Conservation (phyloP, 2,888 invertebrate species). For the Eupithecia tripunctaria region DNA sequence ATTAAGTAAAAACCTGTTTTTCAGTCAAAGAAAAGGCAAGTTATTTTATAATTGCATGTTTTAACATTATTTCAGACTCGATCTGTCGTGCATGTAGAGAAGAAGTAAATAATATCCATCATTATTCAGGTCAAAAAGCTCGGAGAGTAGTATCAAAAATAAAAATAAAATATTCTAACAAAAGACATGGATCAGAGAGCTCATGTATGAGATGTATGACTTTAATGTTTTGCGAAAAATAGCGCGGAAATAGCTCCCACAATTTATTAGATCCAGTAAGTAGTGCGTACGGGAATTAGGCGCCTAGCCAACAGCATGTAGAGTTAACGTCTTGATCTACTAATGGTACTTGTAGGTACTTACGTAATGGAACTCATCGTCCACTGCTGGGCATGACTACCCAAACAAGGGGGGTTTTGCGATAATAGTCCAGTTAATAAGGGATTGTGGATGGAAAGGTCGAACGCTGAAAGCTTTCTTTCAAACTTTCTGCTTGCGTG, state of each 20-base stretch:
- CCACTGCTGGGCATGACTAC: not conserved
- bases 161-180: too few relatives aligned
- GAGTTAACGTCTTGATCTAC: constrained; percentile 67
- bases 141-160: too few relatives aligned
- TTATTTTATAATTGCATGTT: too few relatives aligned
- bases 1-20: too few relatives aligned
- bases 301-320: constrained; percentile 71
- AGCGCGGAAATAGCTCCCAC: constrained; percentile 63
- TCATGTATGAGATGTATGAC: not conserved
- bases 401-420: not conserved
- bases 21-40: too few relatives aligned
- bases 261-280: constrained; percentile 71
- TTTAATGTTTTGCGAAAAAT: constrained; percentile 54
- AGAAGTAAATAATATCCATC: too few relatives aligned
- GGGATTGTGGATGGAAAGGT: too few relatives aligned
- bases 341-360: constrained; percentile 53
- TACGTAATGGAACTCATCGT: not conserved
- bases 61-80: too few relatives aligned
- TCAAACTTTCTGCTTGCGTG: too few relatives aligned
- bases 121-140: too few relatives aligned
- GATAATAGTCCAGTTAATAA: not conserved
- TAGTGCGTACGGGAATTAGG: constrained; percentile 68
- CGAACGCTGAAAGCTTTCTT: too few relatives aligned
- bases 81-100: too few relatives aligned
- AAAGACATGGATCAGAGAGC: not conserved